Evolutionary conservation across 2,888 invertebrate genomes (phyloP).

Genomic region (Caenorhabditis becei): DNA sequence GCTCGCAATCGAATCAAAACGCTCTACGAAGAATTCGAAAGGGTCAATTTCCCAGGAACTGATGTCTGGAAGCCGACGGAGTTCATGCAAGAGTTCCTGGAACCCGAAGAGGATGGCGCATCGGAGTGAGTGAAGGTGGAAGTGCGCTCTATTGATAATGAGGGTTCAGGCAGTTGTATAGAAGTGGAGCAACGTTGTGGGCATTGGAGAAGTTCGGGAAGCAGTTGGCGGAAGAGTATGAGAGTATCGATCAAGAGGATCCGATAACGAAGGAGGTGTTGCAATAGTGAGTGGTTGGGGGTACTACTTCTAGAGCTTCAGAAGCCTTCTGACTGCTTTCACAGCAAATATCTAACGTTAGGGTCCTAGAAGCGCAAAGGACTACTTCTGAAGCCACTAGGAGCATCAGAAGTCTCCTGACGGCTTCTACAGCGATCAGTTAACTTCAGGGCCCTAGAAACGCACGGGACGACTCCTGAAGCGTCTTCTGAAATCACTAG

Average conservation of each 20-base stretch:
- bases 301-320: too few relatives aligned
- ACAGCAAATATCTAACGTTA: too few relatives aligned
- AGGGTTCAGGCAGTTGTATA: neutral
- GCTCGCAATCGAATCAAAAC: conserved; percentile 9
- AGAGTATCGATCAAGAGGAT: neutral
- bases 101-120: conserved; percentile 11
- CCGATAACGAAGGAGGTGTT: neutral
- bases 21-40: conserved; percentile 33
- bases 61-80: conserved; percentile 32
- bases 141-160: neutral
- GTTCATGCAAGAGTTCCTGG: neutral
- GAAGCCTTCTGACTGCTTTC: too few relatives aligned
- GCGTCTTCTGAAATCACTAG: too few relatives aligned
- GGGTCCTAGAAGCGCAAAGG: too few relatives aligned
- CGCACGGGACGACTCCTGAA: too few relatives aligned
- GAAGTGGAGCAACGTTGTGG: neutral
- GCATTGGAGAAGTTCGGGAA: neutral
- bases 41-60: conserved; percentile 37
- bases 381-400: too few relatives aligned
- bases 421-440: too few relatives aligned
- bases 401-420: too few relatives aligned
- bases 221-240: neutral
- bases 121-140: conserved; percentile 11
- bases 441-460: too few relatives aligned
- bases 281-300: neutral